Conservation (phyloP, 2,113 vertebrate genomes). For the Pagrus major region DNA sequence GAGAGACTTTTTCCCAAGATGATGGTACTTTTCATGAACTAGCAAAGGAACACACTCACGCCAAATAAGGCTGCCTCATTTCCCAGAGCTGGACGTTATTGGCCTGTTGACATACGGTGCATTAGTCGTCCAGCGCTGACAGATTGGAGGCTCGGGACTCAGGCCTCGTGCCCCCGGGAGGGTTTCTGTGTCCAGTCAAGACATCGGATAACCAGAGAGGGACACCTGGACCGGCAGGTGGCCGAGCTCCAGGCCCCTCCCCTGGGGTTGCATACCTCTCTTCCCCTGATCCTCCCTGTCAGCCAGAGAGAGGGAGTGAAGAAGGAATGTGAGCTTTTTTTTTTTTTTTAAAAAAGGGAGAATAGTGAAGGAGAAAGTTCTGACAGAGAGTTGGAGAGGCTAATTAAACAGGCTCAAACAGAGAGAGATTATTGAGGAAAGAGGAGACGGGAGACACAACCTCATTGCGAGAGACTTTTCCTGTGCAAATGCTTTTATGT, state of each 20-base stretch:
- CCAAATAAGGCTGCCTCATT: conserved; percentile 67
- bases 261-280: conserved; percentile 72
- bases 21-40: conserved; percentile 46
- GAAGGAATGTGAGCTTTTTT: conserved; percentile 66
- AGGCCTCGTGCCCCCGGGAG: conserved; percentile 43
- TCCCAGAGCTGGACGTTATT: conserved; percentile 55
- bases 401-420: conserved; percentile 53
- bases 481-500: too few relatives aligned
- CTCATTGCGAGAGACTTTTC: conserved; percentile 12
- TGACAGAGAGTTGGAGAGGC: conserved; percentile 57
- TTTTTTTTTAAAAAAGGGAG: too few relatives aligned
- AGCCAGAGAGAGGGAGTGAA: conserved; percentile 32
- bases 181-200: conserved; percentile 69
- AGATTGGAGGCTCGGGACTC: conserved; percentile 63
- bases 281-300: conserved; percentile 69
- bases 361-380: conserved; percentile 50
- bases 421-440: conserved; percentile 9
- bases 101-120: conserved; percentile 71
- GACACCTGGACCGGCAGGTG: conserved; percentile 82
- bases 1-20: conserved; percentile 8
- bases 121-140: conserved; percentile 68
- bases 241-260: conserved; percentile 68
- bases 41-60: conserved; percentile 9
- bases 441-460: not conserved
- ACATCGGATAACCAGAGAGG: conserved; percentile 69